Evolutionary conservation across 2,113 vertebrate species (phyloP).

Genomic region (Athene cunicularia): DNA sequence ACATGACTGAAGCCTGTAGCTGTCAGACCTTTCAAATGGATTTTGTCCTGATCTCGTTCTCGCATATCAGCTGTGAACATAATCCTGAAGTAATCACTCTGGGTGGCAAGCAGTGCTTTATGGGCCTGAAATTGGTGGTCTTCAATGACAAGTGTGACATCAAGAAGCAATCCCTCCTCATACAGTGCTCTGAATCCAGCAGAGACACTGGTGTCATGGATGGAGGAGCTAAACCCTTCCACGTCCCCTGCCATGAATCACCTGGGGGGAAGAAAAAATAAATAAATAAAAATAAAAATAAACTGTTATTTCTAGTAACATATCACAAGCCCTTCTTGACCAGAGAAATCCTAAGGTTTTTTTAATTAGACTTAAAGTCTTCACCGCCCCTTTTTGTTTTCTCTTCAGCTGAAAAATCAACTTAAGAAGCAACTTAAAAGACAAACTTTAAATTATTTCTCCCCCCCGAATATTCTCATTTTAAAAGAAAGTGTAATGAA

Average conservation of each 20-base stretch:
- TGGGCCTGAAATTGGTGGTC: conserved; percentile 99
- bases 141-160: conserved; percentile 97
- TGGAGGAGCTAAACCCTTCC: conserved; percentile 99
- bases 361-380: background rate
- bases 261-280: conserved; percentile 77
- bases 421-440: background rate
- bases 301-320: conserved; percentile 63
- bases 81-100: conserved; percentile 99
- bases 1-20: conserved; percentile 97
- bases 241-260: conserved; percentile 99
- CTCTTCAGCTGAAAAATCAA: background rate
- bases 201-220: conserved; percentile 97
- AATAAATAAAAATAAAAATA: conserved; percentile 69
- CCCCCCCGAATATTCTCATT: background rate
- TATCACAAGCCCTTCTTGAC: conserved; percentile 37
- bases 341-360: conserved; percentile 26
- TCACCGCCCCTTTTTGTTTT: background rate
- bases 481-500: conserved; percentile 26
- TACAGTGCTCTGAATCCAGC: conserved; percentile 97
- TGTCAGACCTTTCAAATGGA: conserved; percentile 97
- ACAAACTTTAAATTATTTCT: conserved; percentile 29
- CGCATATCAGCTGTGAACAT: conserved; percentile 99
- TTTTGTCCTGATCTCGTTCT: conserved; percentile 98
- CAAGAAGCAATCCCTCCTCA: conserved; percentile 96
- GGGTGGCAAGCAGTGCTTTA: conserved; percentile 97